Evolutionary conservation across 2,888 invertebrate genomes (phyloP).

Genomic region (Machimus rusticus): DNA sequence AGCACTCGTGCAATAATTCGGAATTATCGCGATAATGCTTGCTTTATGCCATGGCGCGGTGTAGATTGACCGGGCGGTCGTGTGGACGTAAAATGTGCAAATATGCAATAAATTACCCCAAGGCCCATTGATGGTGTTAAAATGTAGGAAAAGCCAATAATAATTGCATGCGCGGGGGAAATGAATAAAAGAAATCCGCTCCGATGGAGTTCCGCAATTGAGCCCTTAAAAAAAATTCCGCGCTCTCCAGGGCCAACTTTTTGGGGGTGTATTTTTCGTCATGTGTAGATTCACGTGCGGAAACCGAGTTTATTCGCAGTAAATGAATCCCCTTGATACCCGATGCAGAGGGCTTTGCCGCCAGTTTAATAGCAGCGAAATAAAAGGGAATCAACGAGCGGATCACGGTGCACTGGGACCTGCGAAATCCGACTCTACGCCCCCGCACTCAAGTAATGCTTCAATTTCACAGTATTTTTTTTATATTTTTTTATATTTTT

Average conservation of each 20-base stretch:
- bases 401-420: not conserved
- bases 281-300: slow-evolving; percentile 8
- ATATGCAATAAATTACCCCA: slow-evolving; percentile 33
- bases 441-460: not conserved
- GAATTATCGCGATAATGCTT: slow-evolving; percentile 31
- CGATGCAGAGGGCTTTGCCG: slow-evolving; percentile 4
- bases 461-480: not conserved
- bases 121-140: slow-evolving; percentile 27
- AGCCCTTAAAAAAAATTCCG: not conserved
- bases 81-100: slow-evolving; percentile 30
- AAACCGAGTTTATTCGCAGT: slow-evolving; percentile 23
- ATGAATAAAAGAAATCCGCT: slow-evolving; percentile 25
- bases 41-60: slow-evolving; percentile 23
- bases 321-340: slow-evolving; percentile 35
- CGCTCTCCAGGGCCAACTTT: not conserved
- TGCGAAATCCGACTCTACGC: not conserved
- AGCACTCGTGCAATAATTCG: slow-evolving; percentile 34
- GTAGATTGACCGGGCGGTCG: slow-evolving; percentile 19
- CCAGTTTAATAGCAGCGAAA: not conserved
- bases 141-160: slow-evolving; percentile 35
- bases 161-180: slow-evolving; percentile 29
- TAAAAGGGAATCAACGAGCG: not conserved
- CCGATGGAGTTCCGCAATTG: not conserved
- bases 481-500: not conserved
- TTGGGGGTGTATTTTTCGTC: not conserved